A percentile compares a stretch with the other conserved stretches of the same genome.
These are phyloP conservation scores for Peromyscus attwateri DNA, from an alignment of 2,797 vertebrate species.

Conservation along the genomic window DNA sequence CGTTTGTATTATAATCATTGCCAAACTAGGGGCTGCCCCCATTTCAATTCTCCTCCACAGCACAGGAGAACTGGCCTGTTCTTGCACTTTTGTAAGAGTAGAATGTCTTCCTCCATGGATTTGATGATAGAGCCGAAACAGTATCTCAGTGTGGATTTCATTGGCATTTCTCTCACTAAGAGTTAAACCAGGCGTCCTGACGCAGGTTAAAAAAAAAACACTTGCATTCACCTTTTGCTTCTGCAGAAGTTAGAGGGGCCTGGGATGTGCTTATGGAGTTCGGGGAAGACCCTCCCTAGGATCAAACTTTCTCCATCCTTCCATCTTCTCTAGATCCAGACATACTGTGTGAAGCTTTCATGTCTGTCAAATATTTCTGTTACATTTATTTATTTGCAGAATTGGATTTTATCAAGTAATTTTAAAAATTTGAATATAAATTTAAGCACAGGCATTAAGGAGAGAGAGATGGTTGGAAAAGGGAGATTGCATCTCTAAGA, in stretches of 20 bases:
- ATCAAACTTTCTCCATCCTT: neutral
- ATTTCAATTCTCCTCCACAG: neutral
- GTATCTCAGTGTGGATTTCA: neutral
- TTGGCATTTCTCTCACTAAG: constrained; percentile 18
- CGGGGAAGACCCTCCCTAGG: neutral
- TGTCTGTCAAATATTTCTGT: neutral
- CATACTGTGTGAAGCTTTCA: neutral
- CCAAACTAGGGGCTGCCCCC: neutral
- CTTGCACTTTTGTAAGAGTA: neutral
- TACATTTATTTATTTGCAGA: neutral
- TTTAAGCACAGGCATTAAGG: neutral
- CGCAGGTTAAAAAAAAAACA: neutral
- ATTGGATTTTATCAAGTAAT: neutral
- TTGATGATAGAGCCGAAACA: neutral
- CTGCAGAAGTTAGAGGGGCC: neutral
- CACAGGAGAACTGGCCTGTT: neutral
- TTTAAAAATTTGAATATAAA: neutral
- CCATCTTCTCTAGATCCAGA: neutral
- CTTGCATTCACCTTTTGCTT: neutral
- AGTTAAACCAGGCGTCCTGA: neutral
- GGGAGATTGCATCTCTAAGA: neutral
- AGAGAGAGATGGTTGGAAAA: neutral
- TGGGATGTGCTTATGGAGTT: neutral
- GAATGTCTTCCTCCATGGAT: neutral
- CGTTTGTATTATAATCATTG: too few relatives aligned